These are phyloP conservation scores for Montifringilla adamsi DNA, from an alignment of 2,113 vertebrate genomes.

Conservation along the genomic window DNA sequence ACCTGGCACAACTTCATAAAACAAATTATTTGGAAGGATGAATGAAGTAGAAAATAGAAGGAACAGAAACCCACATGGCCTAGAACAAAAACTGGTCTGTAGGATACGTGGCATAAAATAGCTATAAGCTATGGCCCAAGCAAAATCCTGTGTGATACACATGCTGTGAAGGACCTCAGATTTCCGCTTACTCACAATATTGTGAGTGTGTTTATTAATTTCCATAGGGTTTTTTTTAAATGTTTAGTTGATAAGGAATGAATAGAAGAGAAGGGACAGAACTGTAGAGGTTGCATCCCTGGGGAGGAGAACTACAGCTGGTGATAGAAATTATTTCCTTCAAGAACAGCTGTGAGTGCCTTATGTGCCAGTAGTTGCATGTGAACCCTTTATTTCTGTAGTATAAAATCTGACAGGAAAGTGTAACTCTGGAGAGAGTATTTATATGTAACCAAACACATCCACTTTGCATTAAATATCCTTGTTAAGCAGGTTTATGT, in stretches of 20 bases:
- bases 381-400: slow-evolving; percentile 33
- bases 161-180: not conserved
- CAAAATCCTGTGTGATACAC: not conserved
- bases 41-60: not conserved
- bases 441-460: slow-evolving; percentile 29
- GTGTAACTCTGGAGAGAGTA: not conserved
- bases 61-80: rapidly evolving
- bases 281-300: slow-evolving; percentile 28
- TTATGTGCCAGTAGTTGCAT: slow-evolving; percentile 46
- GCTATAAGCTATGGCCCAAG: rapidly evolving
- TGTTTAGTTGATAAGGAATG: not conserved
- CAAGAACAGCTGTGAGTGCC: slow-evolving; percentile 48
- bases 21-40: not conserved
- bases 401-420: slow-evolving; percentile 48
- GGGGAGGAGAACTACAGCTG: slow-evolving; percentile 37
- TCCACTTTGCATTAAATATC: slow-evolving; percentile 34
- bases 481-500: slow-evolving; percentile 36
- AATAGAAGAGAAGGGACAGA: slow-evolving; percentile 39
- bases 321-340: slow-evolving; percentile 51
- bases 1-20: rapidly evolving
- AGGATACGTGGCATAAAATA: not conserved
- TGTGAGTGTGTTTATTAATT: not conserved
- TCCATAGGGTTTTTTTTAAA: not conserved
- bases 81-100: not conserved
- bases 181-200: not conserved